Conservation (phyloP, 2,888 invertebrate genomes). For the Eristalis intricaria region DNA sequence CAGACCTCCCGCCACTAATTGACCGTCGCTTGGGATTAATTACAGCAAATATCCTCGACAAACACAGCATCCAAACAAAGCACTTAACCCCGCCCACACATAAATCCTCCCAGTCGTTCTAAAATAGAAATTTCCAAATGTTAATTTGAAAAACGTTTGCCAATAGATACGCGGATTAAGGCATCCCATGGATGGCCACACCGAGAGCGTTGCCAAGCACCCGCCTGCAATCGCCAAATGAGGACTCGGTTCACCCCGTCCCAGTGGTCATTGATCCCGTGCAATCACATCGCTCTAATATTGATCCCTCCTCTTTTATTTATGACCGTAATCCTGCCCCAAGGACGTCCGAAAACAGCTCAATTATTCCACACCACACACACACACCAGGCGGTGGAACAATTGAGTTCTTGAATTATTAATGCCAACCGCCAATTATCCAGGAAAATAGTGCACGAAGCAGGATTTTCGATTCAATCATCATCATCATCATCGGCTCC, state of each 20-base stretch:
- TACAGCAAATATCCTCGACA: neutral
- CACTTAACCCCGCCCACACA: neutral
- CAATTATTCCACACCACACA: conserved; percentile 27
- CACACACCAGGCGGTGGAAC: conserved; percentile 13
- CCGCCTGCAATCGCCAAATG: neutral
- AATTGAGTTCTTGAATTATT: conserved; percentile 54
- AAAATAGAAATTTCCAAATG: neutral
- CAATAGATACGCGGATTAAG: neutral
- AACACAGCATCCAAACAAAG: neutral
- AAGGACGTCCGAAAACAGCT: neutral
- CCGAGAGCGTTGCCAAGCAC: neutral
- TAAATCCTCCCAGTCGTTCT: neutral
- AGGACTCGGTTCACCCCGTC: neutral
- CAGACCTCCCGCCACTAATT: neutral
- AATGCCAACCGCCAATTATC: conserved; percentile 57
- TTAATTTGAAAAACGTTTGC: neutral
- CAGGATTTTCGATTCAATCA: conserved; percentile 40
- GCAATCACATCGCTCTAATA: neutral
- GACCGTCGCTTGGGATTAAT: neutral
- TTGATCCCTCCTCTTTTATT: neutral
- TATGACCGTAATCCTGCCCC: neutral
- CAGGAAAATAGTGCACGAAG: conserved; percentile 33
- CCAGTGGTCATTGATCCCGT: too few species aligned
- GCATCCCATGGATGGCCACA: neutral
- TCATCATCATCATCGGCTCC: neutral